These are phyloP conservation scores for Oegoconia quadripuncta DNA, from an alignment of 2,888 invertebrate genomes.

Conservation along the genomic window DNA sequence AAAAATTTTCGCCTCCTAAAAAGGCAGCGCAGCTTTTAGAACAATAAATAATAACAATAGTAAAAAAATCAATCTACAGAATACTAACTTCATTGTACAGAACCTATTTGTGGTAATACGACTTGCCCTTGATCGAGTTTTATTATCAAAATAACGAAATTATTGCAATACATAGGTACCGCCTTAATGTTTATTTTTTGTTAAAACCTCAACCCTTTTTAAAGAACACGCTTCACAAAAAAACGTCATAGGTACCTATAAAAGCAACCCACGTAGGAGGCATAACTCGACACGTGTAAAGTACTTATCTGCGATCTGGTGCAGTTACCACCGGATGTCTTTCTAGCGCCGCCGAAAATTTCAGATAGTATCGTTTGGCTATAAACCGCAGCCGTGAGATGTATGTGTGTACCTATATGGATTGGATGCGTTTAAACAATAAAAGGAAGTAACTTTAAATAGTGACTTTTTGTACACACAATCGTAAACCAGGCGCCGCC, in stretches of 20 bases:
- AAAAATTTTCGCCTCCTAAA: too few species aligned
- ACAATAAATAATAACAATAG: too few species aligned
- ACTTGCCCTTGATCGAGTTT: too few species aligned
- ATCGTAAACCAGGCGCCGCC: too few species aligned
- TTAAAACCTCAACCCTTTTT: constrained; percentile 25
- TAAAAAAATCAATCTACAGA: too few species aligned
- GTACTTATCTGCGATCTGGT: constrained; percentile 55
- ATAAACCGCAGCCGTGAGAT: constrained; percentile 6
- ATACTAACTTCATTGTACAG: too few species aligned
- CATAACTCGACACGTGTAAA: constrained; percentile 63
- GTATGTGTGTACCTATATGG: constrained; percentile 7
- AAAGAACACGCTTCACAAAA: constrained; percentile 20
- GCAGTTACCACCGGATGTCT: constrained; percentile 61
- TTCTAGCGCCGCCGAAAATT: constrained; percentile 63
- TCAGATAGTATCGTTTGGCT: constrained; percentile 31
- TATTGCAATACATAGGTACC: too few species aligned
- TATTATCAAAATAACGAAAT: too few species aligned
- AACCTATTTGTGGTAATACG: too few species aligned
- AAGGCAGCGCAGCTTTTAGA: too few species aligned
- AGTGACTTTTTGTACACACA: too few species aligned
- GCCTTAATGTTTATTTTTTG: too few species aligned
- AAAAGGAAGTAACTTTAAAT: background rate
- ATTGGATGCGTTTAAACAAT: constrained; percentile 5
- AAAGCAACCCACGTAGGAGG: constrained; percentile 51
- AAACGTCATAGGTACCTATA: constrained; percentile 28